A percentile compares a stretch with the other conserved stretches of the same genome.
These are phyloP conservation scores for Sciaenops ocellatus DNA, from an alignment of 2,797 vertebrate species.

Conservation along the genomic window DNA sequence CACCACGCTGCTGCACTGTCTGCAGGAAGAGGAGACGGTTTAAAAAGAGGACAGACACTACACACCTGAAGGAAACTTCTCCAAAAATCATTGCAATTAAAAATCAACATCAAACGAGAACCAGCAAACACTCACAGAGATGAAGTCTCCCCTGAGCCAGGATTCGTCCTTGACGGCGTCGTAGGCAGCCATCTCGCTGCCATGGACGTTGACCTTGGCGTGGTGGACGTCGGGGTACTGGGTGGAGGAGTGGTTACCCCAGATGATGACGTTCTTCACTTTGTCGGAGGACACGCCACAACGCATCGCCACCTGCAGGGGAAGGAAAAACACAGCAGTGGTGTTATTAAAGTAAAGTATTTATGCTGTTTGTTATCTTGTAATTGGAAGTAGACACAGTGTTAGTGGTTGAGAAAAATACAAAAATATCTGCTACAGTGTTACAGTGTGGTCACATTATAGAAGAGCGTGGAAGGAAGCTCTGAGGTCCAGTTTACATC, in stretches of 20 bases:
- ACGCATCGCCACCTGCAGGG: conserved; percentile 91
- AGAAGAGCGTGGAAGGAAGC: too few relatives aligned
- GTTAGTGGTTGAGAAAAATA: too few relatives aligned
- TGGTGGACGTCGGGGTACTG: conserved; percentile 97
- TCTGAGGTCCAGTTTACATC: too few relatives aligned
- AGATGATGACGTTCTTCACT: conserved; percentile 98
- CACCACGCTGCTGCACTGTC: conserved; percentile 96
- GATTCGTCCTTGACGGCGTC: conserved; percentile 93
- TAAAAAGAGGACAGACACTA: neutral
- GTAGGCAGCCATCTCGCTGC: conserved; percentile 87
- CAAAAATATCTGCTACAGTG: too few relatives aligned
- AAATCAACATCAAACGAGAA: too few relatives aligned
- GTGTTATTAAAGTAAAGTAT: neutral
- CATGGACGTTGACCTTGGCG: conserved; percentile 87
- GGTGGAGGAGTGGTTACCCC: conserved; percentile 99
- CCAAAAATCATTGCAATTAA: too few relatives aligned
- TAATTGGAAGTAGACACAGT: too few relatives aligned
- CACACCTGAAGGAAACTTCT: too few relatives aligned
- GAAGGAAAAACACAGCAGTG: neutral
- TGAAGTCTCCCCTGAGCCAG: conserved; percentile 96
- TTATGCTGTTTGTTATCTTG: too few relatives aligned
- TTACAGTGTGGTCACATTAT: too few relatives aligned
- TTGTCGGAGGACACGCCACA: conserved; percentile 88
- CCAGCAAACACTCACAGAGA: conserved; percentile 86
- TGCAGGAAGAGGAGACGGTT: conserved; percentile 58